phyloP scores from a whole-genome alignment of 2,888 invertebrate genomes.

The Scaptomyza reducta region DNA sequence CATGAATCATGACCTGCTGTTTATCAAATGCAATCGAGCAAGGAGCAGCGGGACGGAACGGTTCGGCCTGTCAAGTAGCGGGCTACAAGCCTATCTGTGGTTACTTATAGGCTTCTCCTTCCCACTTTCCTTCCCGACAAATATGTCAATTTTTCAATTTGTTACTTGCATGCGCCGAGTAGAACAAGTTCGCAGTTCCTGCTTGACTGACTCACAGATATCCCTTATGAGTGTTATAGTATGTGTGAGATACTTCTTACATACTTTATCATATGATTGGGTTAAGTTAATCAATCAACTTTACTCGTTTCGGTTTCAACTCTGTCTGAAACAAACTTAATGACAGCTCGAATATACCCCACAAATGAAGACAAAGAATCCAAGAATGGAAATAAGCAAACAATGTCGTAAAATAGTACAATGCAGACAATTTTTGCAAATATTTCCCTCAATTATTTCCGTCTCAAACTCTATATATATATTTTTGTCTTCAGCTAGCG shows the following conservation, averaged over 20 bases:
- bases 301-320: not conserved
- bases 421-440: constrained; percentile 46
- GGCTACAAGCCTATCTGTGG: constrained; percentile 59
- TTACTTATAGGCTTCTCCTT: constrained; percentile 40
- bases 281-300: too few species aligned
- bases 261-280: too few species aligned
- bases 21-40: constrained; percentile 68
- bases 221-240: not conserved
- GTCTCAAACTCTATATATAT: constrained; percentile 8
- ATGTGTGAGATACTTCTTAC: too few species aligned
- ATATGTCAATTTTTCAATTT: constrained; percentile 76
- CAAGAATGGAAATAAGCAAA: not conserved
- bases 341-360: constrained; percentile 1
- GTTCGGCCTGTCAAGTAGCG: not conserved
- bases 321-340: not conserved
- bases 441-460: constrained; percentile 46
- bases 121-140: constrained; percentile 13
- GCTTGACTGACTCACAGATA: not conserved
- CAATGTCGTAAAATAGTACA: constrained; percentile 28
- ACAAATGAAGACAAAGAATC: not conserved
- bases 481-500: constrained; percentile 34
- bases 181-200: constrained; percentile 2
- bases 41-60: not conserved
- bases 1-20: constrained; percentile 75
- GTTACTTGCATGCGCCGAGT: constrained; percentile 48